These are phyloP conservation scores for Penaeus vannamei DNA, from an alignment of 1,140 invertebrate genomes.

Conservation along the genomic window DNA sequence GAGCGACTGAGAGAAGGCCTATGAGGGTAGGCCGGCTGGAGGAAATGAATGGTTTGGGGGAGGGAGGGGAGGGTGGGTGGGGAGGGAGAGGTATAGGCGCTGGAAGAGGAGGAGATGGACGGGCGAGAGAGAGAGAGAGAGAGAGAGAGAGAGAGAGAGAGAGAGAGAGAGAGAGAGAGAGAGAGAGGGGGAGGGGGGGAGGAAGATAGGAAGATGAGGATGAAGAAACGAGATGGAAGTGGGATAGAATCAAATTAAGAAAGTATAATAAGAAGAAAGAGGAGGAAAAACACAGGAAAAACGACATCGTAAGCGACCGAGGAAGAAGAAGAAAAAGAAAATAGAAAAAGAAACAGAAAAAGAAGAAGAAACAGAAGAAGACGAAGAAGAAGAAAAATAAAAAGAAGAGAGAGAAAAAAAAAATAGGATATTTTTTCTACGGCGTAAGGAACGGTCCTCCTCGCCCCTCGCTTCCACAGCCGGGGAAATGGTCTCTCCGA, in stretches of 20 bases:
- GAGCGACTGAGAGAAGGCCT: neutral
- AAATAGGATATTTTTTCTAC: constrained; percentile 52
- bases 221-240: constrained; percentile 2
- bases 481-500: neutral
- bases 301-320: neutral
- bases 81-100: neutral
- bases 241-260: neutral
- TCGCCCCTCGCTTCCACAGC: neutral
- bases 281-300: neutral
- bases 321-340: neutral
- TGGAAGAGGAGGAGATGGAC: neutral
- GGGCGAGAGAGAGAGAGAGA: neutral
- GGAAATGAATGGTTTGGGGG: neutral
- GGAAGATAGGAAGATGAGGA: neutral
- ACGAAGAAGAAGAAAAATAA: neutral
- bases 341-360: neutral
- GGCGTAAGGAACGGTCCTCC: constrained; percentile 48
- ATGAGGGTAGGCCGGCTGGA: neutral
- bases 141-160: neutral
- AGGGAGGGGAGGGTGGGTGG: neutral
- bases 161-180: neutral
- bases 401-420: constrained; percentile 31
- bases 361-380: neutral
- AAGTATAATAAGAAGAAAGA: neutral
- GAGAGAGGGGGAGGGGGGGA: neutral